Base-by-base conservation (phyloP, 2,797 vertebrate genomes). In the Lacerta viridis region DNA sequence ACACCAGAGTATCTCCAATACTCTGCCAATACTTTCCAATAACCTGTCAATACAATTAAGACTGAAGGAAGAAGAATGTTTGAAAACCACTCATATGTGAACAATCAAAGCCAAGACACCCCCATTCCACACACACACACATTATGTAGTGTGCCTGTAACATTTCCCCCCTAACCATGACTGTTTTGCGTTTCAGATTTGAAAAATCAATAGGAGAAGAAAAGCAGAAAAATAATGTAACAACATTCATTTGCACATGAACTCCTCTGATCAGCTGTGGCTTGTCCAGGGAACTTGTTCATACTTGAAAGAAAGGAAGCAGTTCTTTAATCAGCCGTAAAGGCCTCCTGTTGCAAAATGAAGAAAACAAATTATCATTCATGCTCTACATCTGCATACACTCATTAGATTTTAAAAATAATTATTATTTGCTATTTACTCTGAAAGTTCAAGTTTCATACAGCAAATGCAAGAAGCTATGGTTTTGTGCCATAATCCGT, bases 291-390 rank as follows among this genome's bases (percentile, higher is more conserved):
- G 80, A n/a, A 55, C 64, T 61, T 46, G 86, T 90, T 97, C 95
- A 97, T 94, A 97, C 97, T 97, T 98, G 95, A 97, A 94, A 36
- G 94, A 92, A 96, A 95, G 96, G 87, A 97, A 97, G 93, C 83
- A 95, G 92, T 93, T 92, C 93, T 95, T 98, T 97, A 97, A 93
- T 95, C 92, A 7, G 83, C 91, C 91, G 90, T 55, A 93, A 91
- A 91, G 84, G 94, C 94, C 95, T 96, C 96, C 95, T 97, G 93
- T 95, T 39, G 92, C 50, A 93, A 96, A 93, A 77, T 92, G 64
- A 87, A 94, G 79, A 50, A 8, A 29, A 46, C 50, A 15, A 13
- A 55, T 15, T 13, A 29, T 88, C 74, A 43, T 10, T 55, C 7
- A 36, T 36, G 18, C 50, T 10, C 2, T 18, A 59, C 7, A 25